These are phyloP conservation scores for Cephalopachus bancanus DNA, from an alignment of 2,797 vertebrate genomes.

Conservation along the genomic window DNA sequence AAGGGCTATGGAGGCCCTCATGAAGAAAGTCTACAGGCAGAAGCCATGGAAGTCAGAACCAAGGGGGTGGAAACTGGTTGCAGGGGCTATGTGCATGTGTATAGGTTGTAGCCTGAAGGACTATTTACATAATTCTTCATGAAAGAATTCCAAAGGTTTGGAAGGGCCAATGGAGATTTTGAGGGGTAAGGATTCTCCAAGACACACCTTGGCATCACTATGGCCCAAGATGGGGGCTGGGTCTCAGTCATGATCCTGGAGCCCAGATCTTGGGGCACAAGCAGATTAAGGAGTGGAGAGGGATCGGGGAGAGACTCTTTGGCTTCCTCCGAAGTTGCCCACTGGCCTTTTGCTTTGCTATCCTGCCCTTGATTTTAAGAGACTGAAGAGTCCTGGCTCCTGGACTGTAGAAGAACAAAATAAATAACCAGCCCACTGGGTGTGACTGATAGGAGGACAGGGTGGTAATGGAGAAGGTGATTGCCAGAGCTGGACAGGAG, in stretches of 20 bases:
- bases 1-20: background rate
- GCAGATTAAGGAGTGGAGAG: background rate
- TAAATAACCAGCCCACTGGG: background rate
- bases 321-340: background rate
- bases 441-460: background rate
- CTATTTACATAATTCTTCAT: conserved; percentile 6
- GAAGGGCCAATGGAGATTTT: background rate
- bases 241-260: background rate
- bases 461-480: background rate
- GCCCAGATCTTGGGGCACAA: background rate
- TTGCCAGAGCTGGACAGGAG: background rate
- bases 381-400: conserved; percentile 13
- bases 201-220: background rate
- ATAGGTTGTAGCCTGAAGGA: background rate
- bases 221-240: background rate
- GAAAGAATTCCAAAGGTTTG: conserved; percentile 51
- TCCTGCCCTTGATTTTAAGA: conserved; percentile 35
- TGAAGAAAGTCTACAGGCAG: background rate
- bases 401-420: conserved; percentile 29
- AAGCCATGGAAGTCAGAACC: background rate
- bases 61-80: background rate
- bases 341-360: background rate
- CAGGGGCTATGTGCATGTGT: background rate
- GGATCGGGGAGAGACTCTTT: too few species aligned
- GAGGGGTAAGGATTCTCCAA: background rate